Conservation (phyloP, 2,888 invertebrate genomes). For the Griposia aprilina region DNA sequence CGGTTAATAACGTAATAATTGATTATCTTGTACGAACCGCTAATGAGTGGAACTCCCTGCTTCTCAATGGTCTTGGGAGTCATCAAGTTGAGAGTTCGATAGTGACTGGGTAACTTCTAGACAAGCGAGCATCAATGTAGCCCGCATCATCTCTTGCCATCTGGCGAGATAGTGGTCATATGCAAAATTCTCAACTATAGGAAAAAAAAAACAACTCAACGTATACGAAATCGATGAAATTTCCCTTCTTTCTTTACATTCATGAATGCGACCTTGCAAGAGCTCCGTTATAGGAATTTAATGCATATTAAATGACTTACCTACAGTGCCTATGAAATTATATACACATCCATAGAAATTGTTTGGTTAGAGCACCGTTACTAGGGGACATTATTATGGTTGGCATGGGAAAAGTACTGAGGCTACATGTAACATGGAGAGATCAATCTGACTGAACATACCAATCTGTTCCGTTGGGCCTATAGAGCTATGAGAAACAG, state of each 20-base stretch:
- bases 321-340: constrained; percentile 29
- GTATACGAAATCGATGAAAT: not conserved
- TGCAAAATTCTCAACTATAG: no score
- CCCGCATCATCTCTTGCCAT: no score
- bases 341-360: constrained; percentile 20
- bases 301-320: constrained; percentile 49
- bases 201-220: no score
- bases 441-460: not conserved
- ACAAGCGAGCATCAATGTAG: no score
- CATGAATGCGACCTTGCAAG: constrained; percentile 13
- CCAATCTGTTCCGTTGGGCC: not conserved
- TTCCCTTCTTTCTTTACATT: constrained; percentile 18
- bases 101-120: no score
- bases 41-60: no score
- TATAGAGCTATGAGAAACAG: no score
- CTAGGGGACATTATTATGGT: not conserved
- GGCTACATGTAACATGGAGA: not conserved
- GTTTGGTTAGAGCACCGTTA: constrained; percentile 40
- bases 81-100: no score
- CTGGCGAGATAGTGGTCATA: no score
- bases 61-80: no score
- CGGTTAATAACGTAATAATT: no score
- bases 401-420: constrained; percentile 24
- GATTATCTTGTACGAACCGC: no score
- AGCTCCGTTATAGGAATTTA: constrained; percentile 24